Conservation (phyloP, 2,797 vertebrate species). For the Anabas testudineus region DNA sequence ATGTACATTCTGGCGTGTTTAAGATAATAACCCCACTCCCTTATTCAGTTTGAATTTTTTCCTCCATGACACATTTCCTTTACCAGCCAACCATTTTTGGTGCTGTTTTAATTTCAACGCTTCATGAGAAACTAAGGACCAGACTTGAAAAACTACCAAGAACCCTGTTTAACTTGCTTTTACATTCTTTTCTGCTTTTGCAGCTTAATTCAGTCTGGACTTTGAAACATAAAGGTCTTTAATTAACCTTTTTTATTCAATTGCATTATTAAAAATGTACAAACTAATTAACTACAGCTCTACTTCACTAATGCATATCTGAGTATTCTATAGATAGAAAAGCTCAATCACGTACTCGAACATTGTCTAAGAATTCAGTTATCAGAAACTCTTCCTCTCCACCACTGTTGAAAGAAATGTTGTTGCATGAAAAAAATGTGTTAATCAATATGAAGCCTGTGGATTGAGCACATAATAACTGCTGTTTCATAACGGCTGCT, state of each 20-base stretch:
- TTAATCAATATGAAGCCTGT: neutral
- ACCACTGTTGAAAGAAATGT: neutral
- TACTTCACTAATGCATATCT: conserved; percentile 13
- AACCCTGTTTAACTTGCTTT: conserved; percentile 12
- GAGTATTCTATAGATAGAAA: conserved; percentile 20
- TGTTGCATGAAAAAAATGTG: conserved; percentile 1
- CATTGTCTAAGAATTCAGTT: neutral
- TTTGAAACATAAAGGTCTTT: conserved; percentile 43
- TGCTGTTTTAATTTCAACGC: conserved; percentile 37
- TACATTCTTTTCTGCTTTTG: conserved; percentile 18
- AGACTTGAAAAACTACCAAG: conserved; percentile 30
- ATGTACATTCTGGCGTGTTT: conserved; percentile 59
- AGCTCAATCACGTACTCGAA: conserved; percentile 26
- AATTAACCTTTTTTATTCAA: conserved; percentile 57
- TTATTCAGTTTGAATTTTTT: conserved; percentile 35
- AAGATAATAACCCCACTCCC: conserved; percentile 48
- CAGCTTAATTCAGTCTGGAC: conserved; percentile 44
- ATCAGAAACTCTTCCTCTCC: conserved; percentile 8
- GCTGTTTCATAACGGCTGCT: neutral
- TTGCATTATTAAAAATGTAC: conserved; percentile 35
- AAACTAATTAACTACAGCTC: conserved; percentile 31
- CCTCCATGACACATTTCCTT: conserved; percentile 25
- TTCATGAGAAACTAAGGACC: conserved; percentile 18
- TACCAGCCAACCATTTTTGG: conserved; percentile 19
- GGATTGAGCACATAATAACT: neutral